Evolutionary conservation across 2,797 vertebrate species (phyloP).

Genomic region (Gastrophryne carolinensis): DNA sequence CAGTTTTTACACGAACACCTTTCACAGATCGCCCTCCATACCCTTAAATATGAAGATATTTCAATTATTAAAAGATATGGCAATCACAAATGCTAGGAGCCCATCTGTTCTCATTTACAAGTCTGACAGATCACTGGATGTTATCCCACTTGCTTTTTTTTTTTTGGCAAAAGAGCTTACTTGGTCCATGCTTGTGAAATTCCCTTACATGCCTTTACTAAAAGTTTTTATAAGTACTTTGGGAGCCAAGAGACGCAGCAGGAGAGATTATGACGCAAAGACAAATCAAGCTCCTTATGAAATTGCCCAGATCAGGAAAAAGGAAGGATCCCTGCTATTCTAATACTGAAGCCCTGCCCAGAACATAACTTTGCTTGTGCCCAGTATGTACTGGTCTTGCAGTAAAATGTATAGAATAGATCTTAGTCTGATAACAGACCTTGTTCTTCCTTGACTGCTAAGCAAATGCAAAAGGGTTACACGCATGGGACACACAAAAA

Average conservation of each 20-base stretch:
- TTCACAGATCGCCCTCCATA: too few relatives aligned
- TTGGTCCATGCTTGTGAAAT: slow-evolving; percentile 20
- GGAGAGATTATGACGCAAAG: slow-evolving; percentile 24
- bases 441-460: too few relatives aligned
- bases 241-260: slow-evolving; percentile 20
- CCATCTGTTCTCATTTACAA: slow-evolving; percentile 43
- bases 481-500: too few relatives aligned
- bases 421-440: too few relatives aligned
- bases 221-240: slow-evolving; percentile 37
- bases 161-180: slow-evolving; percentile 25
- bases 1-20: background rate
- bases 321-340: background rate
- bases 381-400: too few relatives aligned
- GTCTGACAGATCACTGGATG: slow-evolving; percentile 44
- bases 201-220: slow-evolving; percentile 41
- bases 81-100: slow-evolving; percentile 11
- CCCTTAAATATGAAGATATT: too few relatives aligned
- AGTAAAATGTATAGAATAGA: too few relatives aligned
- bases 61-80: background rate
- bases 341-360: too few relatives aligned
- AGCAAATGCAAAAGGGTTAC: too few relatives aligned
- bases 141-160: slow-evolving; percentile 9
- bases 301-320: slow-evolving; percentile 18
- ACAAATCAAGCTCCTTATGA: slow-evolving; percentile 25
- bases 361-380: too few relatives aligned